Evolutionary conservation across 2,113 vertebrate species (phyloP).

Genomic region (Phocoena phocoena): DNA sequence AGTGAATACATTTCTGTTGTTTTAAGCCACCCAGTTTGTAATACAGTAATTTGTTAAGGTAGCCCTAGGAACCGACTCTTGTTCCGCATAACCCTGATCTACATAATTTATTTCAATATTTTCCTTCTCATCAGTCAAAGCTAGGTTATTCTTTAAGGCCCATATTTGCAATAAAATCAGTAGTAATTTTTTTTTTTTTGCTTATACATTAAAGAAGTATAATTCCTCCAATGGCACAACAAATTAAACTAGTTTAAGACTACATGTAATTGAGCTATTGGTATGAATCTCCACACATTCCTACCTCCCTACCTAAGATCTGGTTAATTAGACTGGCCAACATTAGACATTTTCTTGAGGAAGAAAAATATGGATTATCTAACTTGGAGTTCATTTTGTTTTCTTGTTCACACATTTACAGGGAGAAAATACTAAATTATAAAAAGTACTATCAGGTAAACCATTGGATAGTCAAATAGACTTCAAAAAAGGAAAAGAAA

Average conservation of each 20-base stretch:
- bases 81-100: background rate
- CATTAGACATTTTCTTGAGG: slow-evolving; percentile 41
- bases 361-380: slow-evolving; percentile 47
- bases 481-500: background rate
- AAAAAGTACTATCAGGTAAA: background rate
- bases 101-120: background rate
- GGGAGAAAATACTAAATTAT: background rate
- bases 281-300: slow-evolving; percentile 78
- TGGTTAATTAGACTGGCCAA: slow-evolving; percentile 83
- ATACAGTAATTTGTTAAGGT: background rate
- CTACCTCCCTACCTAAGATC: slow-evolving; percentile 83
- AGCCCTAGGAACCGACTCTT: background rate
- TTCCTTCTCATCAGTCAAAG: background rate
- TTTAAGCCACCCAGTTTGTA: background rate
- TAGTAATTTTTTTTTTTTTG: background rate
- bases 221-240: background rate
- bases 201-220: background rate
- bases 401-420: background rate
- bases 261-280: slow-evolving; percentile 80
- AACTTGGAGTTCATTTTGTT: background rate
- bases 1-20: background rate
- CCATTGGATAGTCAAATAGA: background rate
- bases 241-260: slow-evolving; percentile 84
- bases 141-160: background rate
- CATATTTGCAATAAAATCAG: background rate